Evolutionary conservation across 2,797 vertebrate genomes (phyloP), one percentile per base, ranked within the genome.

Genomic region (Vireo griseus): DNA sequence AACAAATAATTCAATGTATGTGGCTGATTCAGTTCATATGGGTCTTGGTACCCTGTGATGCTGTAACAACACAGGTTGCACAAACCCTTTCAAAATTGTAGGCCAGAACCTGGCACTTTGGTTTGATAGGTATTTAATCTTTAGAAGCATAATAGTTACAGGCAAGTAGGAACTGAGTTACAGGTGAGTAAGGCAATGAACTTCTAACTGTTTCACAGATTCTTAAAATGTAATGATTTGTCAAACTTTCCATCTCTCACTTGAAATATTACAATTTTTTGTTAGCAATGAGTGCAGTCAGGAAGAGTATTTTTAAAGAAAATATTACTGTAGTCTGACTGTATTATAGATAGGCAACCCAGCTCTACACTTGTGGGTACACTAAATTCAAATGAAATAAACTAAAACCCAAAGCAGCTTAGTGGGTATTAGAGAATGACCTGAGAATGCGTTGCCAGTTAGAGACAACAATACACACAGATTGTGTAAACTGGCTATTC

Each of bases 371-470:
- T 87, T 74, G 7, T 15, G 0, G 42, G 12, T 61, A 24, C 29
- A 11, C 26, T 86, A 57, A 52, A 75, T 61, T 92, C 50, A 86
- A 84, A 72, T 47, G 44, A 54, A 92, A 52, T 66, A 68, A 91
- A 19, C 21, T 84, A 86, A 77, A 92, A 78, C 22, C 3, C 73
- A 62, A 86, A 86, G 61, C 11, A 74, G 54, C 54, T 79, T 73
- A 80, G 15, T 48, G 25, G 4, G 16, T 59, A 40, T 84, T 73
- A 69, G 25, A 57, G 40, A 91, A 78, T 67, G 63, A 68, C 69
- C 52, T 39, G 20, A 54, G 10, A 25, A 25, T 59, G 18, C 2
- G 22, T 40, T 69, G 25, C 16, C 25, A 73, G 50, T 72, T 83
- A 77, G 82, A 77, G 47, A 31, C 31, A 77, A 58, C 35, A 54